A percentile compares a stretch with the other conserved stretches of the same genome.
Evolutionary conservation across 1,140 invertebrate species (phyloP).

Genomic region (Aphaenogaster ashmeadi): DNA sequence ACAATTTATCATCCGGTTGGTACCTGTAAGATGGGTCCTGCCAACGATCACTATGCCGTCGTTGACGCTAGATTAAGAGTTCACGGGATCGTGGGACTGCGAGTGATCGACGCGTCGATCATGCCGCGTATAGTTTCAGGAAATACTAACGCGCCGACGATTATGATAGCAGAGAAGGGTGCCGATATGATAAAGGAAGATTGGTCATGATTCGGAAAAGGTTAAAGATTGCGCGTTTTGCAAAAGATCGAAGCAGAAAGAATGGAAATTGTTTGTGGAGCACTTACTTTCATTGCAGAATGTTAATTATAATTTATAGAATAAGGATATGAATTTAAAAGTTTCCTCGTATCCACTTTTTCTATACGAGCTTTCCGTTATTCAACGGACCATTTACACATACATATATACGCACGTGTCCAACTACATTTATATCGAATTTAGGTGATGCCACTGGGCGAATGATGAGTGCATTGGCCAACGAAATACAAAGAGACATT

Average conservation of each 20-base stretch:
- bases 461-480: background rate
- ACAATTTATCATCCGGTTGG: conserved; percentile 91
- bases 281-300: background rate
- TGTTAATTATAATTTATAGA: background rate
- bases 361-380: background rate
- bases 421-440: background rate
- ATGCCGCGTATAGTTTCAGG: conserved; percentile 91
- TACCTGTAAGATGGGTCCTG: conserved; percentile 85
- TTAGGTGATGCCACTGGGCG: background rate
- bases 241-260: background rate
- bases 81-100: conserved; percentile 88
- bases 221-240: background rate
- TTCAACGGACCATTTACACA: background rate
- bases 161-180: conserved; percentile 91
- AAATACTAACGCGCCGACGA: conserved; percentile 91
- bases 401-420: background rate
- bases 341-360: background rate
- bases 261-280: background rate
- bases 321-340: background rate
- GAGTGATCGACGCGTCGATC: conserved; percentile 91
- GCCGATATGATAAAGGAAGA: conserved; percentile 90
- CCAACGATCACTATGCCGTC: conserved; percentile 87
- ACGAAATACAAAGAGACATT: background rate
- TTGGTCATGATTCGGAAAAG: conserved; percentile 70
- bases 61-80: conserved; percentile 89